phyloP scores from a whole-genome alignment of 2,888 invertebrate genomes.

The Digitonthophagus gazella region DNA sequence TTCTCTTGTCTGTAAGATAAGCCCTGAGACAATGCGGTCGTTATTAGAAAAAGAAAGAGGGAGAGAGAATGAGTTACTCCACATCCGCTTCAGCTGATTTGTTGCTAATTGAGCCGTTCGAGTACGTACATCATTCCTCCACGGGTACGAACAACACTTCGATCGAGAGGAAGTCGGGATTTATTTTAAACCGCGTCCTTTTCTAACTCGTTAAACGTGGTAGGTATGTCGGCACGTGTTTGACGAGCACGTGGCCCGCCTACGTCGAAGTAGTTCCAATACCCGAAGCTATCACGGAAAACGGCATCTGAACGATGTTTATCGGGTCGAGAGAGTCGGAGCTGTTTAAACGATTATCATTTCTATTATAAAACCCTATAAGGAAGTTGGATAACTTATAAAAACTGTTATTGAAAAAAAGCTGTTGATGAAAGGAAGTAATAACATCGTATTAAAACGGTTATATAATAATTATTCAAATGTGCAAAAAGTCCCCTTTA shows the following conservation, averaged over 20 bases:
- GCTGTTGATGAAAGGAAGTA: not conserved
- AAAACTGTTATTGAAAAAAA: not conserved
- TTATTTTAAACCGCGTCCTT: slow-evolving; percentile 22
- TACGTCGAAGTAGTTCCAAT: slow-evolving; percentile 39
- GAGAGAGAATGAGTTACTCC: not conserved
- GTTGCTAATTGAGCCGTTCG: slow-evolving; percentile 15
- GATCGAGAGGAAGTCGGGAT: slow-evolving; percentile 19
- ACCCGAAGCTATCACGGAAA: slow-evolving; percentile 43
- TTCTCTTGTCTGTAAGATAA: too few species aligned
- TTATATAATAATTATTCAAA: not conserved
- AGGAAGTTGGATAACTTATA: not conserved
- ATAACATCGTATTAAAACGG: not conserved
- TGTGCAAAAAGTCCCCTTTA: not conserved
- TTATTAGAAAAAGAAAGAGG: too few species aligned
- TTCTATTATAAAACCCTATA: too few species aligned
- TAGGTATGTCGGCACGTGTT: slow-evolving; percentile 27
- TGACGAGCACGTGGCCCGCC: slow-evolving; percentile 45
- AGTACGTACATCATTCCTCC: slow-evolving; percentile 11
- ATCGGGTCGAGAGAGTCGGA: too few species aligned
- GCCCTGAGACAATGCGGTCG: too few species aligned
- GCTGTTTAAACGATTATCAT: too few species aligned
- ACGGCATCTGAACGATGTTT: slow-evolving; percentile 41
- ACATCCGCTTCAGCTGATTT: slow-evolving; percentile 9
- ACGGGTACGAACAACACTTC: not conserved
- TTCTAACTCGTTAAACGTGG: slow-evolving; percentile 18